Conservation (phyloP, 1,140 invertebrate genomes). For the Agrilus planipennis region DNA sequence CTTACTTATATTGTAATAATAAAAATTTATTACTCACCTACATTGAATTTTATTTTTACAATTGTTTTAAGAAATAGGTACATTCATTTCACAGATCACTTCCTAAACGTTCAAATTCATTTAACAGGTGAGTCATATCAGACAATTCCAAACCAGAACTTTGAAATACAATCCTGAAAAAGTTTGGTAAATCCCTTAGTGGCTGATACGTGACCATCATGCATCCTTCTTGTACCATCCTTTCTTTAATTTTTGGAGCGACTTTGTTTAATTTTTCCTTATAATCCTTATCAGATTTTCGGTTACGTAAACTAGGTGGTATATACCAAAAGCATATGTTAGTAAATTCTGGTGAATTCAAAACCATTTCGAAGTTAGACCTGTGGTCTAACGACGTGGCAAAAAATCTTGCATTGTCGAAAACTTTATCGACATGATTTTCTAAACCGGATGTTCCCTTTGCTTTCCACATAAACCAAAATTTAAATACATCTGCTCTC, state of each 20-base stretch:
- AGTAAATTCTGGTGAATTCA: slow-evolving; percentile 77
- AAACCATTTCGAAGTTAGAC: slow-evolving; percentile 59
- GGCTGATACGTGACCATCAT: slow-evolving; percentile 96
- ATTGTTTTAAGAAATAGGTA: too few species aligned
- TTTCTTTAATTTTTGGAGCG: slow-evolving; percentile 84
- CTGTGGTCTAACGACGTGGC: slow-evolving; percentile 51
- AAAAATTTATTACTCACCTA: too few species aligned
- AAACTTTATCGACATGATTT: slow-evolving; percentile 66
- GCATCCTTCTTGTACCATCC: slow-evolving; percentile 87
- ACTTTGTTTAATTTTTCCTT: slow-evolving; percentile 62
- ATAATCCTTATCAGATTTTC: slow-evolving; percentile 49
- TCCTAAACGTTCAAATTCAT: slow-evolving; percentile 76
- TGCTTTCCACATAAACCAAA: slow-evolving; percentile 97
- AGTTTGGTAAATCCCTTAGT: slow-evolving; percentile 66
- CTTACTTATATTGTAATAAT: too few species aligned
- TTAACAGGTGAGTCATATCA: slow-evolving; percentile 77
- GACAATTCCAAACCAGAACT: slow-evolving; percentile 67
- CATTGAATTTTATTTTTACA: too few species aligned
- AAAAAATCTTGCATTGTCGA: slow-evolving; percentile 61
- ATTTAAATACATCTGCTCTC: slow-evolving; percentile 88
- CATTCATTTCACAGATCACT: slow-evolving; percentile 48
- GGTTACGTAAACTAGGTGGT: slow-evolving; percentile 57
- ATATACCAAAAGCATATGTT: slow-evolving; percentile 96
- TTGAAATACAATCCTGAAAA: slow-evolving; percentile 88
- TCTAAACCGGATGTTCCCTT: slow-evolving; percentile 76